Evolutionary conservation across 2,888 invertebrate species (phyloP).

Genomic region (Stictocephala bisonia): DNA sequence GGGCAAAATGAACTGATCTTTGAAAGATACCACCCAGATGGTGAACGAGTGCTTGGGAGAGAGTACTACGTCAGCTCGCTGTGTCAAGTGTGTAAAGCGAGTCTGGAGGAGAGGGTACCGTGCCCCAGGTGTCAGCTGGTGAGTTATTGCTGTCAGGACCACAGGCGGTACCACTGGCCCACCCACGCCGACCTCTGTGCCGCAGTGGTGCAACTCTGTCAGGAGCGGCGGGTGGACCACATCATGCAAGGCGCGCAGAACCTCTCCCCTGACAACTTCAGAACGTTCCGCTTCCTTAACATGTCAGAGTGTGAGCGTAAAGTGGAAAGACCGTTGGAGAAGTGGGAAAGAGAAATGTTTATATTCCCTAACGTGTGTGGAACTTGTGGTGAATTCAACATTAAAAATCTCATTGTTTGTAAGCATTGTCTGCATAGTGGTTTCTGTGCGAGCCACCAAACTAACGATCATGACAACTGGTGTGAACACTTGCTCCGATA

Average conservation of each 20-base stretch:
- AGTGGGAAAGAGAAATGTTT: conserved; percentile 77
- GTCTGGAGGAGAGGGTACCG: not conserved
- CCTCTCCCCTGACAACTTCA: conserved; percentile 68
- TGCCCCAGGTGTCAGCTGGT: conserved; percentile 69
- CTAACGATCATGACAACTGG: conserved; percentile 69
- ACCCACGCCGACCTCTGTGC: conserved; percentile 73
- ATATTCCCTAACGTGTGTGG: conserved; percentile 75
- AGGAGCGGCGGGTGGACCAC: not conserved
- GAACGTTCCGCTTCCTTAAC: conserved; percentile 72
- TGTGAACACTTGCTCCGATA: conserved; percentile 74
- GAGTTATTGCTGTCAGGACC: conserved; percentile 73
- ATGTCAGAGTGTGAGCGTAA: conserved; percentile 71
- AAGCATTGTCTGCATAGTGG: conserved; percentile 70
- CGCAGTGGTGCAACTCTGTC: conserved; percentile 70
- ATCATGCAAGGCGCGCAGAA: conserved; percentile 30
- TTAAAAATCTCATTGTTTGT: conserved; percentile 68
- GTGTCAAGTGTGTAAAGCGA: conserved; percentile 46
- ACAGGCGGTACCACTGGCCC: conserved; percentile 70
- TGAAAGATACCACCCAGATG: not conserved
- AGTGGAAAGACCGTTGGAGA: conserved; percentile 70
- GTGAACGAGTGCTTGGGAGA: conserved; percentile 9
- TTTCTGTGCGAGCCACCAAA: conserved; percentile 61
- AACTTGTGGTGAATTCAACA: conserved; percentile 70
- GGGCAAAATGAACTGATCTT: conserved; percentile 1
- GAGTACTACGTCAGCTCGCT: conserved; percentile 42